These are phyloP conservation scores for Lonchura striata DNA, from an alignment of 2,113 vertebrate species.

Conservation along the genomic window DNA sequence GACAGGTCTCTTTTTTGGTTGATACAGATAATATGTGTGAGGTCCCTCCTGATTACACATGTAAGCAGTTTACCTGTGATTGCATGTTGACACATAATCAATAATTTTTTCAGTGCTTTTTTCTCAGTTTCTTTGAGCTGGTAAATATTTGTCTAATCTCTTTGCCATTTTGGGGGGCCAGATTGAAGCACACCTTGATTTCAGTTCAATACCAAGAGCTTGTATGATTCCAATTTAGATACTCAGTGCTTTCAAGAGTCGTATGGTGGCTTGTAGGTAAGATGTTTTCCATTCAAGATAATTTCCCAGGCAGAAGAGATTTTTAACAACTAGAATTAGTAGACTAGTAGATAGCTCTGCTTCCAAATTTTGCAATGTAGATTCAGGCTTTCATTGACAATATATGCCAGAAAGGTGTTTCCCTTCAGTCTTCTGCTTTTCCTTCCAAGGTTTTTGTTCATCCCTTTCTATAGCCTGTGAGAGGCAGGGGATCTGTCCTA, in stretches of 20 bases:
- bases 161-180: background rate
- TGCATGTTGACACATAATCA: accelerated
- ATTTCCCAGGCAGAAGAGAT: background rate
- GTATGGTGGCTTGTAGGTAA: background rate
- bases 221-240: background rate
- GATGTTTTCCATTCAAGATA: background rate
- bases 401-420: background rate
- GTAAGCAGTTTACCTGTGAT: background rate
- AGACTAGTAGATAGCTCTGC: background rate
- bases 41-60: background rate
- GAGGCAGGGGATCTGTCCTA: background rate
- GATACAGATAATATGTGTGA: background rate
- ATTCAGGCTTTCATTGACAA: background rate
- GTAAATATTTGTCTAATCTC: background rate
- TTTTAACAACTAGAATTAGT: background rate
- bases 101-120: background rate
- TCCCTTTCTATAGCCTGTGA: background rate
- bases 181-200: background rate
- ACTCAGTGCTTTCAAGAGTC: background rate
- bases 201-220: background rate
- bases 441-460: background rate
- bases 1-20: background rate
- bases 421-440: background rate
- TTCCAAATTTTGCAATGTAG: background rate
- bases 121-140: background rate